phyloP scores from a whole-genome alignment of 2,888 invertebrate species.

The Thumatha senex region DNA sequence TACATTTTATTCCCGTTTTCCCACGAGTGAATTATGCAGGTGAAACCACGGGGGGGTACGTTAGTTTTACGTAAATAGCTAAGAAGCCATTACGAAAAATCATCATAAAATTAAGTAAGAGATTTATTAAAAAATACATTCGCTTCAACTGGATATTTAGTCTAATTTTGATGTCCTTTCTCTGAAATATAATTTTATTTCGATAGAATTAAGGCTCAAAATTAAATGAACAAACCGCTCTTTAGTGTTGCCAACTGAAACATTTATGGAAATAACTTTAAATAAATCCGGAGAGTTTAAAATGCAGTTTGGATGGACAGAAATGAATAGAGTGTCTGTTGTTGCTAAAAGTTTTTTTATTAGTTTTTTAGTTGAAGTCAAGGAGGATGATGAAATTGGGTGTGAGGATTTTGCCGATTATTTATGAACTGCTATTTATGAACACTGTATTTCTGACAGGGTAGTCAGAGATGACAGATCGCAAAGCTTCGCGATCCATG shows the following conservation, averaged over 20 bases:
- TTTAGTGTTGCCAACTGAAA: slow-evolving; percentile 24
- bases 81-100: too few relatives aligned
- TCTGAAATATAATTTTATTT: slow-evolving; percentile 12
- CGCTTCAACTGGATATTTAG: too few relatives aligned
- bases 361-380: slow-evolving; percentile 11
- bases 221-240: slow-evolving; percentile 20
- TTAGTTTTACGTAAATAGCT: too few relatives aligned
- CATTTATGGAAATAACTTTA: slow-evolving; percentile 72
- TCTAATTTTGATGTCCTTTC: neutral
- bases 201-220: slow-evolving; percentile 35
- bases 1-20: too few relatives aligned
- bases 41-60: too few relatives aligned
- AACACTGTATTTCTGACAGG: too few relatives aligned
- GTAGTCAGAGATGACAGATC: too few relatives aligned
- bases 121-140: too few relatives aligned
- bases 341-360: slow-evolving; percentile 15
- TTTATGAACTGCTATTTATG: too few relatives aligned
- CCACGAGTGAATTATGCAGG: too few relatives aligned
- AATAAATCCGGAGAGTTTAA: slow-evolving; percentile 69
- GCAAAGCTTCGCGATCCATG: too few relatives aligned
- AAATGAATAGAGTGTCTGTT: slow-evolving; percentile 34
- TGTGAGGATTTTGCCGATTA: slow-evolving; percentile 4
- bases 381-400: slow-evolving; percentile 12
- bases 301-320: slow-evolving; percentile 58
- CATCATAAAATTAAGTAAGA: too few relatives aligned